phyloP scores from a whole-genome alignment of 2,888 invertebrate species.

The Nymphalis polychloros region DNA sequence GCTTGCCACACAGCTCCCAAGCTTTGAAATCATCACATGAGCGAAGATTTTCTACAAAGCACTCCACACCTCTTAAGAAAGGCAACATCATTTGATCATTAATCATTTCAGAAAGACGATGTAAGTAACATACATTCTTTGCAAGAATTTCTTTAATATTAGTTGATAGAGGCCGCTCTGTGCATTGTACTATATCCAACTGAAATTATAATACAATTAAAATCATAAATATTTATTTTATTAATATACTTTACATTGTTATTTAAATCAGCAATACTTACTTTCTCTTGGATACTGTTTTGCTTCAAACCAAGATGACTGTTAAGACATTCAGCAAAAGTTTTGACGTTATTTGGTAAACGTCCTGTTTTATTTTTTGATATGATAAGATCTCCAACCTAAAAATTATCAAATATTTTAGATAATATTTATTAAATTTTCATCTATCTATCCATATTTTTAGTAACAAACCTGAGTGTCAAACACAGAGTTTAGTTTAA shows the following conservation, averaged over 20 bases:
- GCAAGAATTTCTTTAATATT: slow-evolving; percentile 70
- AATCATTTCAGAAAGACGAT: slow-evolving; percentile 70
- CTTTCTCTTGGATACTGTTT: slow-evolving; percentile 67
- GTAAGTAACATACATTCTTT: slow-evolving; percentile 71
- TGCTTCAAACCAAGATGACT: slow-evolving; percentile 69
- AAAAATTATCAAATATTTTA: slow-evolving; percentile 36
- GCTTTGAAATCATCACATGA: slow-evolving; percentile 75
- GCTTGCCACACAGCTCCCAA: slow-evolving; percentile 73
- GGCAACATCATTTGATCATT: slow-evolving; percentile 73
- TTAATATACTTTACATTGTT: neutral
- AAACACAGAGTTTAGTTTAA: slow-evolving; percentile 81
- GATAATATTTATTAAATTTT: neutral
- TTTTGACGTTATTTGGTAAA: slow-evolving; percentile 64
- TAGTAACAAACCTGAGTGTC: slow-evolving; percentile 79
- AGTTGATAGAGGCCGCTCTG: slow-evolving; percentile 66
- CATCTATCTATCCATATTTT: neutral
- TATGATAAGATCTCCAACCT: slow-evolving; percentile 78
- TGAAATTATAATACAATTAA: slow-evolving; percentile 47
- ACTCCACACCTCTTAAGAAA: slow-evolving; percentile 72
- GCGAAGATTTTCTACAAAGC: slow-evolving; percentile 68
- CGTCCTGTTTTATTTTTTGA: slow-evolving; percentile 67
- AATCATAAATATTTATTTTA: neutral
- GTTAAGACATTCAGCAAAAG: slow-evolving; percentile 68
- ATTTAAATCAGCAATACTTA: slow-evolving; percentile 35
- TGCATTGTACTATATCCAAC: slow-evolving; percentile 73